A percentile compares a stretch with the other conserved stretches of the same genome.
Evolutionary conservation across 2,797 vertebrate species (phyloP).

Genomic region (Nannoperca australis): DNA sequence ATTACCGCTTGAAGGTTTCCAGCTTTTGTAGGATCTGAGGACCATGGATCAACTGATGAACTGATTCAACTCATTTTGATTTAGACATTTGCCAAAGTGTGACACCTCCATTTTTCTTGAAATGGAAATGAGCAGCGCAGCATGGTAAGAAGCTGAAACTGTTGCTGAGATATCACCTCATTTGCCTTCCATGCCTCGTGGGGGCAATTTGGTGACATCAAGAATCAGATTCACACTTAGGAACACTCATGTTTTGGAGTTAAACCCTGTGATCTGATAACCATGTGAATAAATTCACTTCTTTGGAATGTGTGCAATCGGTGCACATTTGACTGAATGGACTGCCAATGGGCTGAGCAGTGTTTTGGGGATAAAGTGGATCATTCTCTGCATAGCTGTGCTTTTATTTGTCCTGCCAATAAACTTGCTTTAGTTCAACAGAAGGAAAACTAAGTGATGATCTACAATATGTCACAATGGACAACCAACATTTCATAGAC

Average conservation of each 20-base stretch:
- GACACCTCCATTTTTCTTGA: slow-evolving; percentile 36
- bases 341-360: slow-evolving; percentile 37
- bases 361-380: slow-evolving; percentile 26
- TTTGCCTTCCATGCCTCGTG: slow-evolving; percentile 44
- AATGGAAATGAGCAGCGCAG: slow-evolving; percentile 23
- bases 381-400: slow-evolving; percentile 44
- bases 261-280: slow-evolving; percentile 50
- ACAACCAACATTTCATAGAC: slow-evolving; percentile 8
- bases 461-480: slow-evolving; percentile 23
- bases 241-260: slow-evolving; percentile 31
- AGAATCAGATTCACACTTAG: slow-evolving; percentile 31
- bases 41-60: slow-evolving; percentile 22
- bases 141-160: slow-evolving; percentile 13
- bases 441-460: slow-evolving; percentile 31
- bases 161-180: slow-evolving; percentile 39
- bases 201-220: slow-evolving; percentile 54
- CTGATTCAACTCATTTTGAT: slow-evolving; percentile 46
- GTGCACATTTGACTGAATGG: slow-evolving; percentile 40
- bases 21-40: slow-evolving; percentile 54
- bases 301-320: slow-evolving; percentile 22
- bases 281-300: slow-evolving; percentile 35
- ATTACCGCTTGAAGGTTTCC: slow-evolving; percentile 12
- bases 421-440: slow-evolving; percentile 31
- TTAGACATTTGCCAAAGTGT: slow-evolving; percentile 47
- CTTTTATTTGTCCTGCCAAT: slow-evolving; percentile 43